A percentile compares a stretch with the other conserved stretches of the same genome.
These are phyloP conservation scores for Megamerina dolium DNA, from an alignment of 2,888 invertebrate species.

Conservation along the genomic window DNA sequence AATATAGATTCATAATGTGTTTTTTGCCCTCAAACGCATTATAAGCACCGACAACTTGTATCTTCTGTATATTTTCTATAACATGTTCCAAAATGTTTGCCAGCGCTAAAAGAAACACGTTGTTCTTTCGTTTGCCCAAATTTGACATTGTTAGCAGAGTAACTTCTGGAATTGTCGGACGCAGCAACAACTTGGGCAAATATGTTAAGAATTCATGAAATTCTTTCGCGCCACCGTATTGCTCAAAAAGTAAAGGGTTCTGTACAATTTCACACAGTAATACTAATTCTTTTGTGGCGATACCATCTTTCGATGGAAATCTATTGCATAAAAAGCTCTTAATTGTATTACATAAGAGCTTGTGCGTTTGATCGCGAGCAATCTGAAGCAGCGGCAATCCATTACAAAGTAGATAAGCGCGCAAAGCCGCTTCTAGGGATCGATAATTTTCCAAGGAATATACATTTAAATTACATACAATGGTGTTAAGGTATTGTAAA, in stretches of 20 bases:
- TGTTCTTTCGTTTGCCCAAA: slow-evolving; percentile 55
- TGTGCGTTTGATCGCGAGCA: slow-evolving; percentile 29
- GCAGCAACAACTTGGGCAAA: slow-evolving; percentile 54
- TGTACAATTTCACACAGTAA: slow-evolving; percentile 52
- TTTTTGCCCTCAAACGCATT: slow-evolving; percentile 50
- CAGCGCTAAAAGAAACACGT: slow-evolving; percentile 52
- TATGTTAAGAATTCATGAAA: slow-evolving; percentile 54
- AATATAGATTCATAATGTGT: slow-evolving; percentile 54
- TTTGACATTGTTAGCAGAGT: slow-evolving; percentile 56
- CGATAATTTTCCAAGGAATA: slow-evolving; percentile 25
- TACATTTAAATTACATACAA: slow-evolving; percentile 16
- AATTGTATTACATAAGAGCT: slow-evolving; percentile 35
- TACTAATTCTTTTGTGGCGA: slow-evolving; percentile 46
- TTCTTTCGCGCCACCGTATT: slow-evolving; percentile 35
- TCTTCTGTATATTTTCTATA: slow-evolving; percentile 41
- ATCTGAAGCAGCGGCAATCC: slow-evolving; percentile 25
- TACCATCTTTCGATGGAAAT: slow-evolving; percentile 31
- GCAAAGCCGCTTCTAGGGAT: slow-evolving; percentile 31
- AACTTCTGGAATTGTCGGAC: slow-evolving; percentile 52
- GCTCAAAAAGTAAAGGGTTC: slow-evolving; percentile 41
- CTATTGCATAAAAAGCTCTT: slow-evolving; percentile 30
- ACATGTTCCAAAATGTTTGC: slow-evolving; percentile 49
- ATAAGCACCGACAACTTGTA: slow-evolving; percentile 44
- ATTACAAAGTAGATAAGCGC: slow-evolving; percentile 30
- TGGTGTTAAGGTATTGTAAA: slow-evolving; percentile 21